Evolutionary conservation across 2,113 vertebrate species (phyloP).

Genomic region (Psittacara wagleri): DNA sequence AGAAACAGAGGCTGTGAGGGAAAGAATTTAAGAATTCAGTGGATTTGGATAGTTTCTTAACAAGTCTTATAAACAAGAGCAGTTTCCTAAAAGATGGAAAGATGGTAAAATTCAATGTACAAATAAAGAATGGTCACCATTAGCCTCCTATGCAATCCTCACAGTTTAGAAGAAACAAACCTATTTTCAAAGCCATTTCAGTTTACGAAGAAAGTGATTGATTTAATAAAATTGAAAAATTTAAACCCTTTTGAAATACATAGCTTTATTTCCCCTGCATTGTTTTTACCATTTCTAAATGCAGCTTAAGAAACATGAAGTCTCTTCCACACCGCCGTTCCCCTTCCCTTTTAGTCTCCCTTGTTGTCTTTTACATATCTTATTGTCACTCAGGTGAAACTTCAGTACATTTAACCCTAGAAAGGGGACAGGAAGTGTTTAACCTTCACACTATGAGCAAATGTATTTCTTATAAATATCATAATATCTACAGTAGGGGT

Average conservation of each 20-base stretch:
- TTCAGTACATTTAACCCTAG: neutral
- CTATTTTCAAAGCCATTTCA: neutral
- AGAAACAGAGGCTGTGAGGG: neutral
- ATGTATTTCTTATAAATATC: neutral
- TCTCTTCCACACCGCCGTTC: accelerated
- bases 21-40: neutral
- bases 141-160: neutral
- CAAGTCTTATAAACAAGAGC: neutral
- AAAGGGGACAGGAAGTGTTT: neutral
- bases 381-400: neutral
- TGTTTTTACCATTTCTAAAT: neutral
- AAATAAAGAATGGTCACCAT: neutral
- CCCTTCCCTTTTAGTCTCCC: neutral
- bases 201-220: neutral
- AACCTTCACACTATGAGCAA: neutral
- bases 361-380: neutral
- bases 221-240: neutral
- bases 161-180: neutral
- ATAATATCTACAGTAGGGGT: neutral
- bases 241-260: neutral
- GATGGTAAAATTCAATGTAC: neutral
- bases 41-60: neutral
- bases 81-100: neutral
- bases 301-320: neutral
- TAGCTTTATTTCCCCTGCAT: neutral